Evolutionary conservation across 2,888 invertebrate genomes (phyloP), one percentile per base, ranked within the genome.

Genomic region (Synanthedon myopaeformis): DNA sequence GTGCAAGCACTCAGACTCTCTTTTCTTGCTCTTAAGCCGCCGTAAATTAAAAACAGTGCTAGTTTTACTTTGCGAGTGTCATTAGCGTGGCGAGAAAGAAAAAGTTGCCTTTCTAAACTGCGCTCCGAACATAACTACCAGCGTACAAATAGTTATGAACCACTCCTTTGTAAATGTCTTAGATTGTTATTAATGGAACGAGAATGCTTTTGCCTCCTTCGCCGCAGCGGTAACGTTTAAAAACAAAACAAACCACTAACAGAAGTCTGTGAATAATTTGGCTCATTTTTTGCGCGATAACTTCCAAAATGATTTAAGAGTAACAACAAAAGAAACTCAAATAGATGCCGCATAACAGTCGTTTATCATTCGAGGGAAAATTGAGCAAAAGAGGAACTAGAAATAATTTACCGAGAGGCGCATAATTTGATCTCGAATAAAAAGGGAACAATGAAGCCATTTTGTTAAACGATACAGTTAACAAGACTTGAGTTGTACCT

Each of bases 401-500:
- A 35, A 35, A 35, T 35, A 35, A 35, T 35, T 35, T 35, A 49
- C 3, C 28, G 12, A 28, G n/a, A 49, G 12, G 14, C 13, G 17
- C 49, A 10, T 35, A 35, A 35, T 35, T 35, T 35, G 35, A 35
- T 35, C 35, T 35, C 14, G 8, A 13, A 45, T 5, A 45, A 14
- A 45, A 41, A 49, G n/a, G 41, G 49, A 51, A 52, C 23, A 58
- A 62, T 58, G 55, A 59, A 59, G 57, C 55, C 57, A 54, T 60
- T 59, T 55, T 53, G 53, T 57, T 53, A 55, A 57, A 56, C 50
- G 50, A 56, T 55, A 61, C 56, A 55, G 52, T 56, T 54, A 56
- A 57, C 53, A 10, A 35, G 59, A 59, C 58, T 59, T 57, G 58
- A 57, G 52, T 58, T 64, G 61, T 64, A 59, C 64, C 64, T 64